Conservation (phyloP, 1,140 invertebrate species). For the Nylanderia fulva region DNA sequence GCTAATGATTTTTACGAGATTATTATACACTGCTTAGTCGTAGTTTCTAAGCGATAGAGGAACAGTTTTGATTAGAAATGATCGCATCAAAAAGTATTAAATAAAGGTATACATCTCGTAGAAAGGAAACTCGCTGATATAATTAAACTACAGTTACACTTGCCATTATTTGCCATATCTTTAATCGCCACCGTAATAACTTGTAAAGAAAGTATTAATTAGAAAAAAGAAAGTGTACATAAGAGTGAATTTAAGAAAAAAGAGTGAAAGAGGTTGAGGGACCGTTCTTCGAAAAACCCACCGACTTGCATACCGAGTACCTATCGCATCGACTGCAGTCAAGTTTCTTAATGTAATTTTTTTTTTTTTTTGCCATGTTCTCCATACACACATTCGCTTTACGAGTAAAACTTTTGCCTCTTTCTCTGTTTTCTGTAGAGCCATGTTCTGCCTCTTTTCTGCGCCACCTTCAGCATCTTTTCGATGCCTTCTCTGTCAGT, state of each 20-base stretch:
- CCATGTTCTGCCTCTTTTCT: constrained; percentile 28
- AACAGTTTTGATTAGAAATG: background rate
- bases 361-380: constrained; percentile 82
- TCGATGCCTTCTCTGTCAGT: constrained; percentile 60
- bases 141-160: constrained; percentile 4
- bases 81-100: background rate
- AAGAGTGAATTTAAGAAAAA: background rate
- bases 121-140: background rate
- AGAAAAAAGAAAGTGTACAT: background rate
- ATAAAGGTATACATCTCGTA: background rate
- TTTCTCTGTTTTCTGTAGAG: constrained; percentile 53
- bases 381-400: constrained; percentile 79
- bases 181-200: constrained; percentile 2
- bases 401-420: constrained; percentile 83
- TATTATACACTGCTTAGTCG: background rate
- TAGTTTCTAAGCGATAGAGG: background rate
- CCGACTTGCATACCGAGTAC: constrained; percentile 72
- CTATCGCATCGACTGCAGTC: constrained; percentile 76
- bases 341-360: constrained; percentile 85
- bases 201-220: constrained; percentile 32
- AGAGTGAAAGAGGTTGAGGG: background rate
- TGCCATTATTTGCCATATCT: background rate
- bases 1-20: constrained; percentile 2
- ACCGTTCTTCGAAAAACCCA: constrained; percentile 41
- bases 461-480: constrained; percentile 64